Conservation (phyloP, 2,888 invertebrate species). For the Dolichomitus sp. region DNA sequence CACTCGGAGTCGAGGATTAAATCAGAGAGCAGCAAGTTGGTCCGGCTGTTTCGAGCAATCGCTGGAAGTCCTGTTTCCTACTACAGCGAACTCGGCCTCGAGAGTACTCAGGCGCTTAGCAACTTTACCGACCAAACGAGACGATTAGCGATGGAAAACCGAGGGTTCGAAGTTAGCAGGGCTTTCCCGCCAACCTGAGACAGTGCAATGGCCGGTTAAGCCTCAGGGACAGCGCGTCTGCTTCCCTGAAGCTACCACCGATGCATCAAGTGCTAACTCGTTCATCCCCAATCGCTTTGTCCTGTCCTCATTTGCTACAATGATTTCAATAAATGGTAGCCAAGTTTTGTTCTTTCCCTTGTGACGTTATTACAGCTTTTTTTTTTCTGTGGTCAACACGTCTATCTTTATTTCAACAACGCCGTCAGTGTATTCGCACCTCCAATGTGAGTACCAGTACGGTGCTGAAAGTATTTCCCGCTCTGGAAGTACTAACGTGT, state of each 20-base stretch:
- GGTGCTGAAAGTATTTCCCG: conserved; percentile 41
- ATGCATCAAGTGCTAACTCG: conserved; percentile 35
- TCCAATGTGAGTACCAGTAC: conserved; percentile 21
- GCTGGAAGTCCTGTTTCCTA: conserved; percentile 39
- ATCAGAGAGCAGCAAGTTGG: conserved; percentile 40
- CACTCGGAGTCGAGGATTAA: conserved; percentile 14
- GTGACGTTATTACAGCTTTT: background rate
- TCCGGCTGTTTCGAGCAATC: conserved; percentile 56
- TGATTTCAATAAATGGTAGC: background rate
- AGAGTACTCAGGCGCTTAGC: conserved; percentile 48
- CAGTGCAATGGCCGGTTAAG: conserved; percentile 55
- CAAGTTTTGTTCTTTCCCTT: background rate
- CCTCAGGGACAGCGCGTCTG: conserved; percentile 32
- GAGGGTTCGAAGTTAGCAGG: conserved; percentile 58
- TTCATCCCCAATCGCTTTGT: background rate
- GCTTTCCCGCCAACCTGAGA: conserved; percentile 50
- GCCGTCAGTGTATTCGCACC: conserved; percentile 22
- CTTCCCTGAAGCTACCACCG: conserved; percentile 28
- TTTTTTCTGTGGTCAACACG: conserved; percentile 7
- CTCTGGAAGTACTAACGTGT: conserved; percentile 35
- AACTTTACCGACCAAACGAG: conserved; percentile 62
- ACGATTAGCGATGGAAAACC: conserved; percentile 65
- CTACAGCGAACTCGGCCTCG: conserved; percentile 44
- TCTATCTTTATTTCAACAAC: conserved; percentile 4
- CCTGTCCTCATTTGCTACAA: background rate